phyloP scores from a whole-genome alignment of 2,888 invertebrate species.

The Thysanoteuthis rhombus region DNA sequence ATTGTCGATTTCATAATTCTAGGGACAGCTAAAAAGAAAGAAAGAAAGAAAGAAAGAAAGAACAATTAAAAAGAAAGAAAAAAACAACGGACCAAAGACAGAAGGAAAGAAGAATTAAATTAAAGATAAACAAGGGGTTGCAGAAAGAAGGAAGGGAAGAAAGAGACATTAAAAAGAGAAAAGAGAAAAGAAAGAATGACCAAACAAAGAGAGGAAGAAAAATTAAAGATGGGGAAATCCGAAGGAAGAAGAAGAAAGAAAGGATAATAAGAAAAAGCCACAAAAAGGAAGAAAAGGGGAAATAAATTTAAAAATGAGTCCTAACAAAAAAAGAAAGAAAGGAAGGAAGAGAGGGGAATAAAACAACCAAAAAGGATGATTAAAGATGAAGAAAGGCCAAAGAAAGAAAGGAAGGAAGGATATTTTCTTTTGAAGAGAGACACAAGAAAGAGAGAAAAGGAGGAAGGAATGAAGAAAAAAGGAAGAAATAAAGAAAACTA shows the following conservation, averaged over 20 bases:
- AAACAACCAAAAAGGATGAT: too few species aligned
- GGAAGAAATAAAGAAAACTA: background rate
- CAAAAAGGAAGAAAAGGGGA: too few species aligned
- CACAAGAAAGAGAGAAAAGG: background rate
- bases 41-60: slow-evolving; percentile 12
- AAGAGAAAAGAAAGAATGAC: background rate
- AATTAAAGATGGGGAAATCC: background rate
- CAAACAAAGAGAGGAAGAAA: background rate
- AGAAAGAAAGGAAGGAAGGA: background rate
- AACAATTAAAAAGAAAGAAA: background rate
- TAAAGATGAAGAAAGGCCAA: background rate
- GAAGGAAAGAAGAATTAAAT: background rate
- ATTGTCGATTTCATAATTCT: background rate
- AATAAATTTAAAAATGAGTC: too few species aligned
- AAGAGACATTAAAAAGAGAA: background rate
- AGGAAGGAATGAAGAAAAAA: background rate
- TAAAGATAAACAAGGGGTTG: too few species aligned
- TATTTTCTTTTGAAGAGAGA: too few species aligned
- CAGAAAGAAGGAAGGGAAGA: background rate
- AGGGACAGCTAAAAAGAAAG: background rate
- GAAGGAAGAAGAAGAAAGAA: too few species aligned
- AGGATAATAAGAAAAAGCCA: too few species aligned
- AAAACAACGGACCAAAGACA: background rate
- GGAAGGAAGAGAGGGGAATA: background rate
- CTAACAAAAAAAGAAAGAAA: background rate